Conservation (phyloP, 1,140 invertebrate genomes). For the Achatina immaculata region DNA sequence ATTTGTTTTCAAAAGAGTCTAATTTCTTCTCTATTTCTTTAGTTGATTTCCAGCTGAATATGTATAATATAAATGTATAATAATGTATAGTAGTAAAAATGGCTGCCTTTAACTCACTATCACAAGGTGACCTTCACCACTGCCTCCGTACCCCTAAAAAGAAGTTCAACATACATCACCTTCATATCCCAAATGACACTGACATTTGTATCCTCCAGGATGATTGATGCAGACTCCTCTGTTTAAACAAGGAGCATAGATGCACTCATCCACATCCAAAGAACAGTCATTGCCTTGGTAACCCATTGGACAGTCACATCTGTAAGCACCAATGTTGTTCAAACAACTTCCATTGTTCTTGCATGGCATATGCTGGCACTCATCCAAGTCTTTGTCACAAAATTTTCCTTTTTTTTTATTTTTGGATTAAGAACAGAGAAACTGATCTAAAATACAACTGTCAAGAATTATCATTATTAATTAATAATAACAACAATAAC, state of each 20-base stretch:
- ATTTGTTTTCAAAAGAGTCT: too few relatives aligned
- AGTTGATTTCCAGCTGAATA: too few relatives aligned
- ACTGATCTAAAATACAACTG: too few relatives aligned
- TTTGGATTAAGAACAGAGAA: slow-evolving; percentile 56
- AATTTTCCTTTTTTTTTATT: slow-evolving; percentile 80
- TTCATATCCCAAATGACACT: background rate
- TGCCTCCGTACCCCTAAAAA: background rate
- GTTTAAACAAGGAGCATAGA: slow-evolving; percentile 45
- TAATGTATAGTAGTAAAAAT: too few relatives aligned
- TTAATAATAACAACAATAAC: too few relatives aligned
- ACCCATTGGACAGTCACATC: slow-evolving; percentile 80
- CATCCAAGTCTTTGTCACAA: slow-evolving; percentile 87
- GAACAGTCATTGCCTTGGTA: slow-evolving; percentile 47
- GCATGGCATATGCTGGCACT: slow-evolving; percentile 91
- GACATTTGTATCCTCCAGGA: slow-evolving; percentile 8
- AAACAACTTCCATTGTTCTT: slow-evolving; percentile 87
- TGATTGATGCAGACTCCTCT: slow-evolving; percentile 49
- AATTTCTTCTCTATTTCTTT: too few relatives aligned
- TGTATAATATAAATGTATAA: too few relatives aligned
- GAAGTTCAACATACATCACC: background rate
- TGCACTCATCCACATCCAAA: slow-evolving; percentile 53
- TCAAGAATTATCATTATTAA: too few relatives aligned
- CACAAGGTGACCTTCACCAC: background rate
- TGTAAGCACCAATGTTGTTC: slow-evolving; percentile 72
- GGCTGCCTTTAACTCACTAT: too few relatives aligned